phyloP scores from a whole-genome alignment of 2,113 vertebrate species.

The Delphinus delphis region DNA sequence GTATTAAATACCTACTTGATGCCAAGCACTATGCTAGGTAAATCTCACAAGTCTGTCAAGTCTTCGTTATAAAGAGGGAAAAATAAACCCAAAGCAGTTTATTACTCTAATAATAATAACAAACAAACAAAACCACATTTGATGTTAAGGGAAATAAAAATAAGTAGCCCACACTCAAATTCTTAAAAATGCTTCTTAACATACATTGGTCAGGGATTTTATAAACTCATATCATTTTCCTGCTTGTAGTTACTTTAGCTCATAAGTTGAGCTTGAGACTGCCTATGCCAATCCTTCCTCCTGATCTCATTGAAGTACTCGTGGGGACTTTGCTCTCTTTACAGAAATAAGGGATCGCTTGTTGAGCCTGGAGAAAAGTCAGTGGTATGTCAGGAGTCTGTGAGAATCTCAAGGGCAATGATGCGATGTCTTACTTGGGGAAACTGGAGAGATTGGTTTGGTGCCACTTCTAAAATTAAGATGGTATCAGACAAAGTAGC shows the following conservation, averaged over 20 bases:
- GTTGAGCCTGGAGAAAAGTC: not conserved
- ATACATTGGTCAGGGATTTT: not conserved
- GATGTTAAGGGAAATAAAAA: not conserved
- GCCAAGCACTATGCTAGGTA: not conserved
- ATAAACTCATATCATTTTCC: not conserved
- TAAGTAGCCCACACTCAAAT: not conserved
- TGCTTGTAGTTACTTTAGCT: not conserved
- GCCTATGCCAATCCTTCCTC: not conserved
- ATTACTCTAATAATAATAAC: not conserved
- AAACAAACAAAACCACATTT: not conserved
- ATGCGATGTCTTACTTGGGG: not conserved
- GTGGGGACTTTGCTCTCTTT: not conserved
- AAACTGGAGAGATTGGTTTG: not conserved
- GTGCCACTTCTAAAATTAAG: not conserved
- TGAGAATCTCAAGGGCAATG: not conserved
- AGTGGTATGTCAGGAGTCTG: not conserved
- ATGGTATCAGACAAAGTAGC: not conserved
- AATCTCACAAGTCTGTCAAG: not conserved
- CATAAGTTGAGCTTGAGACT: not conserved
- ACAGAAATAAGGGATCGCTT: not conserved
- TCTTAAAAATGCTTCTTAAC: not conserved
- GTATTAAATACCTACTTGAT: not conserved
- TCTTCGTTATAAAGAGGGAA: not conserved
- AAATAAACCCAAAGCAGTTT: not conserved
- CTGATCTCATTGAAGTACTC: not conserved